Evolutionary conservation across 2,797 vertebrate genomes (phyloP).

Genomic region (Phyllotis vaccarum): DNA sequence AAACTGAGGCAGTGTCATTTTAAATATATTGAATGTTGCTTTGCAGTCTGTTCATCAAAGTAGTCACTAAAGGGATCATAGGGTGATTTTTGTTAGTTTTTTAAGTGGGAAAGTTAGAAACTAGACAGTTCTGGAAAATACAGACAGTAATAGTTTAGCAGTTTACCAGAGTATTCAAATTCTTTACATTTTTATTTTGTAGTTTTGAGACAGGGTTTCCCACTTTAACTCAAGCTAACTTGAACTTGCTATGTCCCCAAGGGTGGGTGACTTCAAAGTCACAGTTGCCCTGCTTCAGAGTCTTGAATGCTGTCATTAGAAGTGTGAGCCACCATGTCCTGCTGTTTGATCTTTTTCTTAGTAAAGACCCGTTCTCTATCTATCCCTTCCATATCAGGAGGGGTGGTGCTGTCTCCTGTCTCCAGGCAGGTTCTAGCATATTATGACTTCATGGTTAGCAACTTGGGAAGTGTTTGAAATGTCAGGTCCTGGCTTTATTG

Average conservation of each 20-base stretch:
- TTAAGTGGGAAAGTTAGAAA: slow-evolving; percentile 21
- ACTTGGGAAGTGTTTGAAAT: slow-evolving; percentile 25
- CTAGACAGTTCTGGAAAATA: neutral
- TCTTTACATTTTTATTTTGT: neutral
- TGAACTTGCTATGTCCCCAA: neutral
- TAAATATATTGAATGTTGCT: neutral
- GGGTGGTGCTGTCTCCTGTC: neutral
- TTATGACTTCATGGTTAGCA: slow-evolving; percentile 78
- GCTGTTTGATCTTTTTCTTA: neutral
- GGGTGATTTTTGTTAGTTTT: neutral
- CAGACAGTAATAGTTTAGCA: neutral
- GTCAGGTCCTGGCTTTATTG: slow-evolving; percentile 27
- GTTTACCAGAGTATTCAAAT: neutral
- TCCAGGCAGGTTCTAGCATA: slow-evolving; percentile 27
- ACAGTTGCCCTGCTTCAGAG: neutral
- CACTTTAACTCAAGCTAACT: neutral
- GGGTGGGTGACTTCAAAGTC: neutral
- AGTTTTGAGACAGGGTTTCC: neutral
- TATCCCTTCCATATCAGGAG: neutral
- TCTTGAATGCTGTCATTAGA: neutral
- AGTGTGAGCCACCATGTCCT: neutral
- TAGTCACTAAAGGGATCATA: neutral
- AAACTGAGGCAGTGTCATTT: neutral
- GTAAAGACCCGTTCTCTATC: neutral
- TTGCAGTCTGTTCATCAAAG: slow-evolving; percentile 8